These are phyloP conservation scores for Taenioides sp. DNA, from an alignment of 2,797 vertebrate species.

Conservation along the genomic window DNA sequence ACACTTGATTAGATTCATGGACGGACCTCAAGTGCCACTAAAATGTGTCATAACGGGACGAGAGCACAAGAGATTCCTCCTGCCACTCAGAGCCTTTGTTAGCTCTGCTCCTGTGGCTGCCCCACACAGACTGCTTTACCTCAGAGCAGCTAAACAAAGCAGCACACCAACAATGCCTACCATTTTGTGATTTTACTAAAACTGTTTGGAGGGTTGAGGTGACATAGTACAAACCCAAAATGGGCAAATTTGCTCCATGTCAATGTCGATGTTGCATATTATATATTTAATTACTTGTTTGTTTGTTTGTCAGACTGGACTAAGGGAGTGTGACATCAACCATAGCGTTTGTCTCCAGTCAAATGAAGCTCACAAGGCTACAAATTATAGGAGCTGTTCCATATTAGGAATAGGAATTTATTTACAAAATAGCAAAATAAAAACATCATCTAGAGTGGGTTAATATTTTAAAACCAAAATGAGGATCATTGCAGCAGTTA, in stretches of 20 bases:
- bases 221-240: background rate
- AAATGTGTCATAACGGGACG: constrained; percentile 13
- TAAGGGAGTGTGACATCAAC: too few species aligned
- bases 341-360: too few species aligned
- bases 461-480: too few species aligned
- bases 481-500: too few species aligned
- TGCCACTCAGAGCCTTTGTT: background rate
- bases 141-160: constrained; percentile 5
- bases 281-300: background rate
- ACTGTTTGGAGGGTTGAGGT: background rate
- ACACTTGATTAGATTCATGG: constrained; percentile 30
- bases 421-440: too few species aligned
- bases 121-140: background rate
- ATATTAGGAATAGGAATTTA: too few species aligned
- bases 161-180: background rate
- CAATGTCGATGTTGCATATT: background rate
- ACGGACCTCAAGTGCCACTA: constrained; percentile 21
- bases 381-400: too few species aligned
- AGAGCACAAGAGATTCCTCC: constrained; percentile 8
- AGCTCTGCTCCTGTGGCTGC: background rate
- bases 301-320: too few species aligned
- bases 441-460: too few species aligned
- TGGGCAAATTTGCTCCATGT: background rate
- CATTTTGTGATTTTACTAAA: background rate
- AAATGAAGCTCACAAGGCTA: too few species aligned